Conservation (phyloP, 2,113 vertebrate species). For the Helogale parvula region DNA sequence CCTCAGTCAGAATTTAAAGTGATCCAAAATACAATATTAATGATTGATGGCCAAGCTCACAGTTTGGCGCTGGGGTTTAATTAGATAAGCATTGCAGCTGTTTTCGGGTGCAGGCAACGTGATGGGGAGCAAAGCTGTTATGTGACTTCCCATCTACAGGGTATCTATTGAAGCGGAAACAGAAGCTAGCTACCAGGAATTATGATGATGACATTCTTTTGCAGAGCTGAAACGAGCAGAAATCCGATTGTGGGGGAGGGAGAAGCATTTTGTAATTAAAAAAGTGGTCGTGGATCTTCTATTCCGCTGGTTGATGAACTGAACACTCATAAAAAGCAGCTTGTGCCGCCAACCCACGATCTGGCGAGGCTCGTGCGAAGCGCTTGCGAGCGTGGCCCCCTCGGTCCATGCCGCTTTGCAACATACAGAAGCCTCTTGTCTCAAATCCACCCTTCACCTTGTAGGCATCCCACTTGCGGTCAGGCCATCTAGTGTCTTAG, state of each 20-base stretch:
- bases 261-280: conserved; percentile 61
- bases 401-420: neutral
- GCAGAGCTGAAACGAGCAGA: conserved; percentile 46
- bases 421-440: neutral
- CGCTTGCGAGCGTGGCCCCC: neutral
- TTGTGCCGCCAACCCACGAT: neutral
- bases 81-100: conserved; percentile 77
- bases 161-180: conserved; percentile 69
- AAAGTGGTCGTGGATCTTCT: conserved; percentile 21
- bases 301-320: conserved; percentile 33
- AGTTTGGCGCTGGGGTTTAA: conserved; percentile 75
- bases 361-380: neutral
- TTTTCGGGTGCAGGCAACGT: conserved; percentile 68
- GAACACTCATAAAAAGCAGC: neutral
- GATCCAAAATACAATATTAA: conserved; percentile 75
- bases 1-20: conserved; percentile 75
- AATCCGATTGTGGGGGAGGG: neutral
- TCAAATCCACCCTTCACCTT: neutral
- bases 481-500: neutral
- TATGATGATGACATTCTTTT: conserved; percentile 37
- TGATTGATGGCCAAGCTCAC: conserved; percentile 68
- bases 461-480: neutral
- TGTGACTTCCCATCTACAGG: conserved; percentile 59
- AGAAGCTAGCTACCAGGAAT: conserved; percentile 53
- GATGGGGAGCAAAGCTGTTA: conserved; percentile 58